Evolutionary conservation across 2,113 vertebrate genomes (phyloP).

Genomic region (Syrmaticus mikado): DNA sequence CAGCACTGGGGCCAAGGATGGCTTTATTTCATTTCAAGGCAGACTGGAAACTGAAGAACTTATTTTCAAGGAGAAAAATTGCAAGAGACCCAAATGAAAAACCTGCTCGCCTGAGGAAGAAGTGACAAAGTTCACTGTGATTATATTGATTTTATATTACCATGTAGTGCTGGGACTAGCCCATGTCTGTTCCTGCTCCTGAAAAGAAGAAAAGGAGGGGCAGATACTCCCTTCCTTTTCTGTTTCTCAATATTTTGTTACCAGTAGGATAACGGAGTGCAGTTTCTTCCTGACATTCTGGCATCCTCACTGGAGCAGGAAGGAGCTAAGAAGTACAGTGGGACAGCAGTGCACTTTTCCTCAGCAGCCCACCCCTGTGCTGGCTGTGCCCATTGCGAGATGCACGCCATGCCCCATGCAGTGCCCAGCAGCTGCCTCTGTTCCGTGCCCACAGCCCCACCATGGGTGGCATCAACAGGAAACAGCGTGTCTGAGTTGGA

Average conservation of each 20-base stretch:
- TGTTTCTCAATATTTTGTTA: background rate
- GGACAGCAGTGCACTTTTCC: background rate
- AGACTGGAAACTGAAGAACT: conserved; percentile 60
- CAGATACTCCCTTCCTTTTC: background rate
- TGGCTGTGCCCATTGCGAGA: background rate
- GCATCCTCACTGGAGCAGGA: conserved; percentile 5
- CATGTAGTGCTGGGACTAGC: conserved; percentile 29
- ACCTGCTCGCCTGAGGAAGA: conserved; percentile 62
- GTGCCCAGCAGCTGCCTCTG: conserved; percentile 17
- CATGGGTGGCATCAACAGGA: conserved; percentile 20
- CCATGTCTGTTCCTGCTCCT: conserved; percentile 14
- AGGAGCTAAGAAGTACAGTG: background rate
- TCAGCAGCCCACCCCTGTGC: background rate
- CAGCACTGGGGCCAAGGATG: background rate
- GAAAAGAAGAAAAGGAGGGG: conserved; percentile 9
- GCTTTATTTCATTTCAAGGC: conserved; percentile 65
- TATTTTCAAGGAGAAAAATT: conserved; percentile 50
- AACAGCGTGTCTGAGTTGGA: conserved; percentile 22
- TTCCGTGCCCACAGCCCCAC: background rate
- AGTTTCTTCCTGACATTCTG: background rate
- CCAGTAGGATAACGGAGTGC: background rate
- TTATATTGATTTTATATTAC: conserved; percentile 75
- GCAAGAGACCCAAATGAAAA: conserved; percentile 59
- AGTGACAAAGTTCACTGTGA: conserved; percentile 69
- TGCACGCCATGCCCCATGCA: background rate